phyloP scores from a whole-genome alignment of 2,888 invertebrate genomes.

The Tetramorium bicarinatum region DNA sequence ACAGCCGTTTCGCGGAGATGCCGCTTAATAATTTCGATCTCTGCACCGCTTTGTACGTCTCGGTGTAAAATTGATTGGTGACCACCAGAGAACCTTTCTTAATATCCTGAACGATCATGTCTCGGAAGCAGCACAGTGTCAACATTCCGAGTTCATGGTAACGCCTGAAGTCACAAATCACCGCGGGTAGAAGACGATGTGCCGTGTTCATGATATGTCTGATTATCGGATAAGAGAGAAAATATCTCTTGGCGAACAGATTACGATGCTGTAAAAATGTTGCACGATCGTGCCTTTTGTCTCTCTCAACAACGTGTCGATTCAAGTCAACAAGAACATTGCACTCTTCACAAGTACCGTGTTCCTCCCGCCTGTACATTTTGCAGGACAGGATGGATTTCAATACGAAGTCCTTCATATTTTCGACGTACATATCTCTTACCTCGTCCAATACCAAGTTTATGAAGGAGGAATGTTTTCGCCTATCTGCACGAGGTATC shows the following conservation, averaged over 20 bases:
- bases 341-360: neutral
- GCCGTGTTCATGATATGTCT: slow-evolving; percentile 78
- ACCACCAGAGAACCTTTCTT: slow-evolving; percentile 84
- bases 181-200: slow-evolving; percentile 84
- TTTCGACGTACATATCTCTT: slow-evolving; percentile 75
- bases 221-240: slow-evolving; percentile 78
- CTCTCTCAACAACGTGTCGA: slow-evolving; percentile 1
- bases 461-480: slow-evolving; percentile 72
- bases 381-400: slow-evolving; percentile 47
- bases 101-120: slow-evolving; percentile 80
- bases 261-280: slow-evolving; percentile 69
- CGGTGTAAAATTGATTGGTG: slow-evolving; percentile 79
- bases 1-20: slow-evolving; percentile 80
- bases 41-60: slow-evolving; percentile 62
- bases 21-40: slow-evolving; percentile 70
- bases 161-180: slow-evolving; percentile 83
- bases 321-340: neutral
- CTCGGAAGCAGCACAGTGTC: slow-evolving; percentile 79
- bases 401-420: slow-evolving; percentile 72
- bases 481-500: slow-evolving; percentile 71
- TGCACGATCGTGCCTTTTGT: slow-evolving; percentile 6
- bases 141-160: slow-evolving; percentile 73
- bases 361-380: slow-evolving; percentile 8
- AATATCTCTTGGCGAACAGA: slow-evolving; percentile 76
- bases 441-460: slow-evolving; percentile 77